Conservation (phyloP, 2,797 vertebrate species). For the Gadopsis bispinosus region DNA sequence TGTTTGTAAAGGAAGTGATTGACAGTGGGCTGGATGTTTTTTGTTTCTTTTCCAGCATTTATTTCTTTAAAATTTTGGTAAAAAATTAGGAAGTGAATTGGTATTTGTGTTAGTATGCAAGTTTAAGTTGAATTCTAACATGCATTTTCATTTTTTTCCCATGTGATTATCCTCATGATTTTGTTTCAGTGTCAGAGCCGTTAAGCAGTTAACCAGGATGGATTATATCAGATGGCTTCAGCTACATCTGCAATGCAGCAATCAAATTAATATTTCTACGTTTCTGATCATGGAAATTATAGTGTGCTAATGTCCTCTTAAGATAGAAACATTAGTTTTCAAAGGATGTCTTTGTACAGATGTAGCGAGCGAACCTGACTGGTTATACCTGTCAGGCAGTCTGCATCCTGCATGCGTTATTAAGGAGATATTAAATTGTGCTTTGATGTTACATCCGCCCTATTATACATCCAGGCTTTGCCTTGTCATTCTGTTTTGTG, state of each 20-base stretch:
- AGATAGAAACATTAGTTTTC: conserved; percentile 9
- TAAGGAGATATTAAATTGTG: conserved; percentile 28
- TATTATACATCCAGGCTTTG: conserved; percentile 46
- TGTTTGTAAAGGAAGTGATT: background rate
- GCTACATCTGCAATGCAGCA: conserved; percentile 1
- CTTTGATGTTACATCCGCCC: conserved; percentile 57
- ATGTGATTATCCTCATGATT: background rate
- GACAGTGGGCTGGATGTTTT: background rate
- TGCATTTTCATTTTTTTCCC: background rate
- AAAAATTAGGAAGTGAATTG: background rate
- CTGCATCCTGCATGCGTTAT: conserved; percentile 42
- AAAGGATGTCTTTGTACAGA: conserved; percentile 4
- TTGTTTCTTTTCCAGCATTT: background rate
- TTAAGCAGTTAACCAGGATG: background rate
- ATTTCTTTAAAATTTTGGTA: background rate
- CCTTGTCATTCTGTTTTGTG: conserved; percentile 51
- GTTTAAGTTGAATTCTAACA: background rate
- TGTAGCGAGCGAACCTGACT: conserved; percentile 14
- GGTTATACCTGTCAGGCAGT: conserved; percentile 47
- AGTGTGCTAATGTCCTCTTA: background rate
- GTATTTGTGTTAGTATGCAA: background rate
- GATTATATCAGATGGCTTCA: background rate
- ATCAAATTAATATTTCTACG: conserved; percentile 3
- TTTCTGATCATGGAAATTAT: background rate
- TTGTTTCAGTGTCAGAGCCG: background rate